Evolutionary conservation across 1,140 invertebrate species (phyloP).

Genomic region (Cherax quadricarinatus): DNA sequence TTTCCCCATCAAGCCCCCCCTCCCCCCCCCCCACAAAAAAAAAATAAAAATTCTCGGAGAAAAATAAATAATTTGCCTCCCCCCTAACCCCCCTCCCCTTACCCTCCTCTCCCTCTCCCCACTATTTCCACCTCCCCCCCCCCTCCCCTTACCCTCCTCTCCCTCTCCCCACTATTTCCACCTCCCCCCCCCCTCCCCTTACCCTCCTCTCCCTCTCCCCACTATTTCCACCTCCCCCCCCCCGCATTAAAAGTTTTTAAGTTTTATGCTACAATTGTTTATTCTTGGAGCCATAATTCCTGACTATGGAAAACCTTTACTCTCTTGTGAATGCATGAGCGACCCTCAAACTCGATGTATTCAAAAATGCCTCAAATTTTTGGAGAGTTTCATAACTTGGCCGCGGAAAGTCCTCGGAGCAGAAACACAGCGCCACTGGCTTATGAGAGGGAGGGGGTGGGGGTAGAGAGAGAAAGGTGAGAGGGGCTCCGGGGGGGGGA

Average conservation of each 20-base stretch:
- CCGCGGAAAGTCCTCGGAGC: slow-evolving; percentile 37
- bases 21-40: background rate
- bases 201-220: background rate
- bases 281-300: slow-evolving; percentile 40
- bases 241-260: background rate
- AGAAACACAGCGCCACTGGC: slow-evolving; percentile 38
- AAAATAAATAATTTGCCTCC: background rate
- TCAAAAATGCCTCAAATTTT: slow-evolving; percentile 62
- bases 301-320: slow-evolving; percentile 60
- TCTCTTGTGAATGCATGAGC: slow-evolving; percentile 36
- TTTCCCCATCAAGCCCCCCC: background rate
- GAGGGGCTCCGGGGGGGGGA: background rate
- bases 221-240: background rate
- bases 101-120: background rate
- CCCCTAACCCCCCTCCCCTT: background rate
- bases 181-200: too few species aligned
- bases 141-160: too few species aligned
- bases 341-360: slow-evolving; percentile 44
- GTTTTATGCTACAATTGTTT: slow-evolving; percentile 42
- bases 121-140: background rate
- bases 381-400: slow-evolving; percentile 59
- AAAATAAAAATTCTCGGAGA: background rate
- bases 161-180: background rate
- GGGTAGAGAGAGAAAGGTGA: background rate
- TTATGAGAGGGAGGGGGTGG: background rate